Base-by-base conservation (phyloP, 2,113 vertebrate species). In the Corythaeola cristata region DNA sequence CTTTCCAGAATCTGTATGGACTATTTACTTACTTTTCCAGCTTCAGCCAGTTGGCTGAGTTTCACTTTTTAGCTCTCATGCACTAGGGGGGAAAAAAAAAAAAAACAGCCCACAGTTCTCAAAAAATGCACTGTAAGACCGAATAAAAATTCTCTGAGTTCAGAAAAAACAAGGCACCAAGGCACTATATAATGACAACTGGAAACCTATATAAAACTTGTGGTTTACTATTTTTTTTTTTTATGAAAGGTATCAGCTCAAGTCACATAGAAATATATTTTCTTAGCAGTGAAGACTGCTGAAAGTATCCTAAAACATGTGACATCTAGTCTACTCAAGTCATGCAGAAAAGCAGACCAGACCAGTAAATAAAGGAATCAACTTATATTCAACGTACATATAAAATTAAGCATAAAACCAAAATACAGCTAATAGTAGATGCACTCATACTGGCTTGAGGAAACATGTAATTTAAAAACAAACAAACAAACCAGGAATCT, bases 51-150 rank as follows among this genome's bases (percentile, higher is more conserved):
- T 35, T 93, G 80, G 95, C 80, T 5, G 32, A 94, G 68, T 68
- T 96, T 91, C 64, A 75, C 66, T 93, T 88, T 75, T 53, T 88
- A 81, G 84, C 27, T 87, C 50, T 73, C 85, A 76, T 28, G 74
- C 39, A 84, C 13, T 2, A 74, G 16, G 41, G 82, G 59, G 35
- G 73, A 8, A 8, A 35, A 26, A 81, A 68, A 95, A 79, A 67
- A 35, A 26, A 81, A 69, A 93, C 76, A 71, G 3, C 32, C 58
- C 59, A 59, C 18, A 74, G 47, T 55, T 77, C 59, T 69, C 3
- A 49, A 84, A 90, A 94, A 77, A 80, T 11, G 59, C 59, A 62
- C 63, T 50, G 18, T 28, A 52, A 72, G 35, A 92, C 37, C 63
- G 84, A 90, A 89, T 44, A 41, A 95, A 72, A 83, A 68, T 12